Conservation (phyloP, 2,888 invertebrate species). For the Caenorhabditis parvicauda region DNA sequence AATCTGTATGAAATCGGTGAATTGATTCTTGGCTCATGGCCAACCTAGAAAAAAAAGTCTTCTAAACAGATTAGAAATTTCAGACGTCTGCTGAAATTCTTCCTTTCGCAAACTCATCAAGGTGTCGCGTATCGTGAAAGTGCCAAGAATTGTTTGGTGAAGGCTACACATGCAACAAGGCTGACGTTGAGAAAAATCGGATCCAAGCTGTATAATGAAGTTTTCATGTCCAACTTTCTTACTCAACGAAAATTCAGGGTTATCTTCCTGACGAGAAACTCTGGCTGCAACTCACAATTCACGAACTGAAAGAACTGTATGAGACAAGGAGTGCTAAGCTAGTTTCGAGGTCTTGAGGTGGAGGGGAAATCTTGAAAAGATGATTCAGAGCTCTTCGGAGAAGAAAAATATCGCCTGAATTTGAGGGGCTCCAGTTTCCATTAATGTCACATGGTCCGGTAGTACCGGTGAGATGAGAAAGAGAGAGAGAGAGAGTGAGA, state of each 20-base stretch:
- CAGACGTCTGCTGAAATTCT: conserved; percentile 47
- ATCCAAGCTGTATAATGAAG: conserved; percentile 24
- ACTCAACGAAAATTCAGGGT: conserved; percentile 51
- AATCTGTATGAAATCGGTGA: no score
- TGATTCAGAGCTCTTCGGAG: conserved; percentile 72
- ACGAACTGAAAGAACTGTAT: conserved; percentile 61
- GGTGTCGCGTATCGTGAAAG: conserved; percentile 65
- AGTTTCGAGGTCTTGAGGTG: conserved; percentile 22
- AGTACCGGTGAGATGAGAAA: conserved; percentile 52
- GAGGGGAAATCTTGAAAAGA: background rate
- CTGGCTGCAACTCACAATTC: conserved; percentile 64
- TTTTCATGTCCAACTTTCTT: background rate
- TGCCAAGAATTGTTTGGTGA: conserved; percentile 45
- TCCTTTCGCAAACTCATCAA: conserved; percentile 63
- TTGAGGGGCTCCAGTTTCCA: conserved; percentile 72
- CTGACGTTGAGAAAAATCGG: conserved; percentile 33
- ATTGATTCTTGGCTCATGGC: no score
- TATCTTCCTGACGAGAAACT: conserved; percentile 63
- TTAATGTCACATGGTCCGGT: conserved; percentile 69
- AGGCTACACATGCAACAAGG: conserved; percentile 18
- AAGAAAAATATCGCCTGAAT: conserved; percentile 69
- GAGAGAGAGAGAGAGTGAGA: background rate
- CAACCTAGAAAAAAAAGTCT: no score
- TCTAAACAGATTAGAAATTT: conserved; percentile 1
- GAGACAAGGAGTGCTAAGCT: conserved; percentile 29